These are phyloP conservation scores for Thysanoteuthis rhombus DNA, from an alignment of 2,888 invertebrate genomes.

Conservation along the genomic window DNA sequence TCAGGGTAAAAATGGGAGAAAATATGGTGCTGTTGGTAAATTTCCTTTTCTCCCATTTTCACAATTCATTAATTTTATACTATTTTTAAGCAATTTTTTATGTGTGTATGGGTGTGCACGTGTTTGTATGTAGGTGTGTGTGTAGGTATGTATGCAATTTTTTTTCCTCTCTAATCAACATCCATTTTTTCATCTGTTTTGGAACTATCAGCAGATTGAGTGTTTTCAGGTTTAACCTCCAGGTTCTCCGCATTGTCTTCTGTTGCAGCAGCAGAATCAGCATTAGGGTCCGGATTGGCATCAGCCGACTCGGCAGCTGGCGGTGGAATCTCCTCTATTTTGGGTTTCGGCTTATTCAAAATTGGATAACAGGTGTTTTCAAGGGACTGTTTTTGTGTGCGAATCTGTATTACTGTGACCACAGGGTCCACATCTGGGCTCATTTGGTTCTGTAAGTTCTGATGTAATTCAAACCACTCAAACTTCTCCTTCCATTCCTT, in stretches of 20 bases:
- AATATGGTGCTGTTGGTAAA: not conserved
- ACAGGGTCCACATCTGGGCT: constrained; percentile 78
- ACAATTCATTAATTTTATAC: not conserved
- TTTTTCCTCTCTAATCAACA: not conserved
- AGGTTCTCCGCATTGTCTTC: constrained; percentile 28
- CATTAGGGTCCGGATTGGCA: constrained; percentile 89
- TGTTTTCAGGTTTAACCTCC: constrained; percentile 20
- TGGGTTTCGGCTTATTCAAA: constrained; percentile 89
- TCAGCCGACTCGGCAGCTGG: constrained; percentile 57
- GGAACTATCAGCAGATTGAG: constrained; percentile 12
- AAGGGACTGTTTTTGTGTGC: constrained; percentile 78
- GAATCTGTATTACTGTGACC: constrained; percentile 82
- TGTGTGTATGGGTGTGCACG: not conserved
- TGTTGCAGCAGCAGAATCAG: constrained; percentile 79
- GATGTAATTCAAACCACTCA: constrained; percentile 84
- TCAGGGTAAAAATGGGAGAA: not conserved
- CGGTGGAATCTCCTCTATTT: constrained; percentile 88
- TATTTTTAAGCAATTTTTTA: not conserved
- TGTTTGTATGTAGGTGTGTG: not conserved
- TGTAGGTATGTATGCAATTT: not conserved
- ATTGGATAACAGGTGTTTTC: constrained; percentile 76
- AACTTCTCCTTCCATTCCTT: constrained; percentile 75
- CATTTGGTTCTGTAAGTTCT: constrained; percentile 75
- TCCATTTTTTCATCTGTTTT: constrained; percentile 29
- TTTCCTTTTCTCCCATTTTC: not conserved